Base-by-base conservation (phyloP, 2,888 invertebrate species). In the Myopa testacea region DNA sequence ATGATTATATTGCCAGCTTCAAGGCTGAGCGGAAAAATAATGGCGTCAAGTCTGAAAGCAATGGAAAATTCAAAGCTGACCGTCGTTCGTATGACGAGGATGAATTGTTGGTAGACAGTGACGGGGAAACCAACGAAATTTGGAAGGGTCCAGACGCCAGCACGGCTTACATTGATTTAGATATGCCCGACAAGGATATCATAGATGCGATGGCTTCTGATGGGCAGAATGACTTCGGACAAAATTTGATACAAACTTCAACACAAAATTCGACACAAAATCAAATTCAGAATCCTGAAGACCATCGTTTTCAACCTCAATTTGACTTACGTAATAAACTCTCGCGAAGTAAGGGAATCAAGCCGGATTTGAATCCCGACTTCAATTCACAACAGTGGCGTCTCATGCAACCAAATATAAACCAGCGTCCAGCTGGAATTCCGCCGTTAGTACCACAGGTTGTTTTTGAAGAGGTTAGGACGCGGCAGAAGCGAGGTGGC, bases 391-490 rank as follows among this genome's bases (percentile, higher is more conserved):
- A 78, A 0, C 84, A 83, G 34, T 81, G 82, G 81, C 84, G 84
- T 10, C 58, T 84, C 5, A 81, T 82, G 77, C 77, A 82, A 4
- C 81, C 83, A 0, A 85, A 82, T 72, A 84, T 81, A 4, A 82
- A 82, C 12, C 73, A 81, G 26, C 81, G 84, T 3, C 84, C 86
- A 10, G 78, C 76, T 4, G 85, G 83, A 2, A 82, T 84, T 19
- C 82, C 86, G 4, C 84, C 86, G 0, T 69, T 86, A 50, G 77
- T 84, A 4, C 84, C 84, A 0, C 70, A 80, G 40, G 63, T 12
- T 58, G 63, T 77, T 7, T 67, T 79, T 0, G 75, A 78, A 10
- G 58, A 78, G 8, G 75, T 77, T 1, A 62, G 78, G 50, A 26
- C 65, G 5, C 62, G 45, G 40, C 65, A 68, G 4, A 40, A 73